Evolutionary conservation across 53 echinoderm and acorn worm genomes (phyloP).

Genomic region (Stichopus horrens): DNA sequence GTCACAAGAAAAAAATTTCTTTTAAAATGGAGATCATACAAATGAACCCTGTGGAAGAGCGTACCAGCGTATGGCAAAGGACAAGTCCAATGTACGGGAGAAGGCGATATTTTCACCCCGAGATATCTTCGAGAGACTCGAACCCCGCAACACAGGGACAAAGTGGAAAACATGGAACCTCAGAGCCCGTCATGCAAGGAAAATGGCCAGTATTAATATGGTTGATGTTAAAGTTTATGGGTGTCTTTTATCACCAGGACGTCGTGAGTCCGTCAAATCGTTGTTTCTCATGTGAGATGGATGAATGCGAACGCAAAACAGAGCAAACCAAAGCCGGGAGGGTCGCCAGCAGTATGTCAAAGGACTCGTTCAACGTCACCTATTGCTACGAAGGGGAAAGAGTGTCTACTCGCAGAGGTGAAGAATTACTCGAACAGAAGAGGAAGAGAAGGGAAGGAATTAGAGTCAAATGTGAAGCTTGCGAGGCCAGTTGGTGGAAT

Average conservation of each 20-base stretch:
- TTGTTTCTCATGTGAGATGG: constrained; percentile 8
- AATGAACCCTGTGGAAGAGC: too few species aligned
- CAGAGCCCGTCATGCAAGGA: neutral
- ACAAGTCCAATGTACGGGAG: too few species aligned
- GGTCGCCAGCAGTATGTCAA: neutral
- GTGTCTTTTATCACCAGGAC: constrained; percentile 23
- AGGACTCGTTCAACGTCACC: neutral
- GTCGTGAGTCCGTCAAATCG: neutral
- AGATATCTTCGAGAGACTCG: neutral
- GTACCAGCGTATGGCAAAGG: too few species aligned
- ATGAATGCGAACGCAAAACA: neutral
- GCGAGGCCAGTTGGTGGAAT: constrained; percentile 31
- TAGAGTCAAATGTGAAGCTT: neutral
- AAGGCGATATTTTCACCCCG: too few species aligned
- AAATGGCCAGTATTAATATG: constrained; percentile 18
- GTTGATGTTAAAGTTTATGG: constrained; percentile 19
- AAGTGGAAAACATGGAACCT: neutral
- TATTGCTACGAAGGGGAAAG: constrained; percentile 2
- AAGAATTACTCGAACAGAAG: neutral
- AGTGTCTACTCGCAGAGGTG: too few species aligned
- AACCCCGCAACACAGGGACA: neutral
- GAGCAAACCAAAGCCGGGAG: neutral
- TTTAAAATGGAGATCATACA: too few species aligned
- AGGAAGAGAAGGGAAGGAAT: neutral
- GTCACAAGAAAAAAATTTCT: too few species aligned